phyloP scores from a whole-genome alignment of 2,888 invertebrate genomes.

The Dinocampus coccinellae region DNA sequence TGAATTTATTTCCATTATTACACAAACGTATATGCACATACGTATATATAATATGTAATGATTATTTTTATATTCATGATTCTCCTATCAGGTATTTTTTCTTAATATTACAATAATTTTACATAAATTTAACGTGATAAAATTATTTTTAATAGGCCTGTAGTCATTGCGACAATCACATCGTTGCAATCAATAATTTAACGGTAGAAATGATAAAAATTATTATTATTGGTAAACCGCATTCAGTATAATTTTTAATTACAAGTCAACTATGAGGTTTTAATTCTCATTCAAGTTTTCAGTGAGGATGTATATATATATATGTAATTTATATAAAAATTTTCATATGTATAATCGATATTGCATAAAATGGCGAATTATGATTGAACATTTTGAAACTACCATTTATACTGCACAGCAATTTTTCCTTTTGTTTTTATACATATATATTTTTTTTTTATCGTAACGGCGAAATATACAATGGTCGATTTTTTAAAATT shows the following conservation, averaged over 20 bases:
- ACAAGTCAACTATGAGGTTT: neutral
- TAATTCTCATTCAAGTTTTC: neutral
- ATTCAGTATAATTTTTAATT: neutral
- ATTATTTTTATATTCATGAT: neutral
- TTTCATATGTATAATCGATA: no score
- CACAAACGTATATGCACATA: neutral
- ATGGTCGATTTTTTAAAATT: neutral
- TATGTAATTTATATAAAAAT: no score
- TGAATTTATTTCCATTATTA: neutral
- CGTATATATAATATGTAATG: neutral
- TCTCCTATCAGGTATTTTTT: neutral
- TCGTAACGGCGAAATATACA: neutral
- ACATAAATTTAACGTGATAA: neutral
- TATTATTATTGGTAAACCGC: neutral
- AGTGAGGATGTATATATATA: no score
- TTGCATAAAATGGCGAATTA: no score
- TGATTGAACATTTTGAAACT: no score
- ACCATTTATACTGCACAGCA: no score
- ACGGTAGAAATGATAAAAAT: neutral
- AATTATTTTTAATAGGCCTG: neutral
- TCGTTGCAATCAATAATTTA: neutral
- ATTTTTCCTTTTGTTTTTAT: no score
- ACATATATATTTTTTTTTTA: neutral
- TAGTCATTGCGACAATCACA: neutral
- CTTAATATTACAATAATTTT: neutral